Evolutionary conservation across 1,140 invertebrate genomes (phyloP).

Genomic region (Dendrolimus kikuchii): DNA sequence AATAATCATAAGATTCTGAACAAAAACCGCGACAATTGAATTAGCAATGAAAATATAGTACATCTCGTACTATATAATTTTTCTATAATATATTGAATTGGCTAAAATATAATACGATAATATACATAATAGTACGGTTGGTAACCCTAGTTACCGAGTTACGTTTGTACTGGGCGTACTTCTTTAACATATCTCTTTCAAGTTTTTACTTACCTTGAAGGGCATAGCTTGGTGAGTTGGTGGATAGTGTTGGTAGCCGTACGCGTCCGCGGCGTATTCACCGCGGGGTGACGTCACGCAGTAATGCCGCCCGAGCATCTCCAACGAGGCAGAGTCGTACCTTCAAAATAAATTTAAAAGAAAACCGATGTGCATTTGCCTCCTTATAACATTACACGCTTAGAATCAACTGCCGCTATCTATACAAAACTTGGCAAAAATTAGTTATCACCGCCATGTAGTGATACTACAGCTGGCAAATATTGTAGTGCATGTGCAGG

Average conservation of each 20-base stretch:
- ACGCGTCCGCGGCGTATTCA: conserved; percentile 56
- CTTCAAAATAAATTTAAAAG: conserved; percentile 16
- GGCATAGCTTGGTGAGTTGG: conserved; percentile 32
- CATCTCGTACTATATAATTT: too few relatives aligned
- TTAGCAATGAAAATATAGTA: too few relatives aligned
- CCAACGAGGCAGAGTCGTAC: conserved; percentile 57
- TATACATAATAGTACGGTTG: not conserved
- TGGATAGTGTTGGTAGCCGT: conserved; percentile 56
- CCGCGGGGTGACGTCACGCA: conserved; percentile 65
- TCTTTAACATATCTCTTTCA: not conserved
- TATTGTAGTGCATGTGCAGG: too few relatives aligned
- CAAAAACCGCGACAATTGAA: too few relatives aligned
- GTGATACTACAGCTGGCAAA: too few relatives aligned
- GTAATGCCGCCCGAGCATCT: conserved; percentile 58
- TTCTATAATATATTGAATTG: too few relatives aligned
- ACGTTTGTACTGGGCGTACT: not conserved
- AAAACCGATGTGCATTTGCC: not conserved
- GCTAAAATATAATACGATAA: too few relatives aligned
- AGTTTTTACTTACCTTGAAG: conserved; percentile 35
- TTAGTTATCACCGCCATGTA: too few relatives aligned
- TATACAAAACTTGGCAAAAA: too few relatives aligned
- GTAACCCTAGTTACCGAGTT: not conserved
- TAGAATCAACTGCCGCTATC: too few relatives aligned
- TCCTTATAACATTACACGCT: too few relatives aligned
- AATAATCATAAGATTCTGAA: too few relatives aligned